Evolutionary conservation across 2,113 vertebrate species (phyloP), one percentile per base, ranked within the genome.

Genomic region (Benitochromis conjunctus): DNA sequence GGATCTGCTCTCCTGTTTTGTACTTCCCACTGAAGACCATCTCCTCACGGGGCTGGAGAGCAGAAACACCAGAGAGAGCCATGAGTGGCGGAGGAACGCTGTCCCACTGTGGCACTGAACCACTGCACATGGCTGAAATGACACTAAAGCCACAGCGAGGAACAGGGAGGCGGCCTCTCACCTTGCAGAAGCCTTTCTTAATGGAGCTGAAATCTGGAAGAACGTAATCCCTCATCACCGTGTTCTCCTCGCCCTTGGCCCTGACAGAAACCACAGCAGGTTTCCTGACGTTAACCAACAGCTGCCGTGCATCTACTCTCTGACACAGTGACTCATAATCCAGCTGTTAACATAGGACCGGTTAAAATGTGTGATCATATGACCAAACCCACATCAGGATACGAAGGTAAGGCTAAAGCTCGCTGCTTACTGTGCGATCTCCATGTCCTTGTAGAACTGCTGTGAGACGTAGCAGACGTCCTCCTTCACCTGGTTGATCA

Each of bases 131-230:
- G 31, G 31, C 5, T 31, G 5, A 5, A 4, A 29, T 29, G 29
- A 31, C 5, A 5, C 0, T 9, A 1, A 62, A 62, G 31, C 31
- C 58, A 53, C 51, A 48, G 5, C 3, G 46, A 14, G 14, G 46
- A 16, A 54, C 51, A 9, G 0, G 9, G 9, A 55, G 43, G 51
- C 5, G 2, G 1, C 0, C 16, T 55, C 81, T 60, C 88, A 99
- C 98, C 98, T 99, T 99, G 94, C 98, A 99, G 96, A 98, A 99
- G 16, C 99, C 99, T 87, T 99, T 99, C 94, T 99, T 99, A 88
- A 99, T 99, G 91, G 97, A 96, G 95, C 98, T 99, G 94, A 99
- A 99, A 92, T 99, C 99, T 89, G 99, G 99, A 84, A 99, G 97
- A 86, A 99, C 98, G 79, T 99, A 99, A 93, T 99, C 99, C 89